Conservation (phyloP, 2,888 invertebrate species). For the Drosophila phalerata region DNA sequence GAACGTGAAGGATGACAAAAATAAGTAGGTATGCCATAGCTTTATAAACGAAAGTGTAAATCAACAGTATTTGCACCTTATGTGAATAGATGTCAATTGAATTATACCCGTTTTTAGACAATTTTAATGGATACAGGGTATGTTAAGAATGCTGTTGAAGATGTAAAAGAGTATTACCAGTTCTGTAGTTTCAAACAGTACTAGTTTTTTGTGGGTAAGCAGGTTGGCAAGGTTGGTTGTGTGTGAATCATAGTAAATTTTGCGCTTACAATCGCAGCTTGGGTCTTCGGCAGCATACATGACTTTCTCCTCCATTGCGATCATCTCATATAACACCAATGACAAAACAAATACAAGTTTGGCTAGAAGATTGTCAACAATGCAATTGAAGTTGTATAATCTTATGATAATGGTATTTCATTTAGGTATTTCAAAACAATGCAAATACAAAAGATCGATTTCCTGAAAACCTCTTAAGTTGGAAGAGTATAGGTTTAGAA, state of each 20-base stretch:
- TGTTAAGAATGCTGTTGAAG: constrained; percentile 1
- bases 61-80: neutral
- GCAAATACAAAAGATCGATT: no score
- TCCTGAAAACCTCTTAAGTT: no score
- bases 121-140: neutral
- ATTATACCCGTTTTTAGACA: neutral
- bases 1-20: neutral
- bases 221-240: neutral
- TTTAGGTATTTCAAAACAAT: neutral
- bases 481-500: no score
- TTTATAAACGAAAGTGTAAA: neutral
- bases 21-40: neutral
- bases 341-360: neutral
- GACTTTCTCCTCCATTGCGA: no score
- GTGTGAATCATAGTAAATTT: neutral
- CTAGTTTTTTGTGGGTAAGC: neutral
- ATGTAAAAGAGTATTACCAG: constrained; percentile 22
- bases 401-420: neutral
- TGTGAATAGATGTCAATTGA: neutral
- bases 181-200: neutral
- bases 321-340: neutral
- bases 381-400: neutral
- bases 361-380: neutral
- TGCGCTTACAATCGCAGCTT: no score
- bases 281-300: no score